Percentiles rank a stretch among this genome's conserved stretches.
Conservation (phyloP, 2,113 vertebrate genomes). For the Phyllopteryx taeniolatus region DNA sequence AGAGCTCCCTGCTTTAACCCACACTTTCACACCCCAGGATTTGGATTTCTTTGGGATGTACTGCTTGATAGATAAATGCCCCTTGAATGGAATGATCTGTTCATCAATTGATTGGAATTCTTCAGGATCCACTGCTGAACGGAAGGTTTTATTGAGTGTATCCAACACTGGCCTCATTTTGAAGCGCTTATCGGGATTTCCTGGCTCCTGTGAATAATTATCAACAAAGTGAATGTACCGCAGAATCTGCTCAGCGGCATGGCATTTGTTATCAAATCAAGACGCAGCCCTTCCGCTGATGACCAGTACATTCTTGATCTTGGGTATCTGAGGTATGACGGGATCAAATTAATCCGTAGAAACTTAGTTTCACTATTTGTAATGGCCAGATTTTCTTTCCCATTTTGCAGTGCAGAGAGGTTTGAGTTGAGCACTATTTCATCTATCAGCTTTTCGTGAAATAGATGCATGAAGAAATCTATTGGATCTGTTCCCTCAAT, state of each 20-base stretch:
- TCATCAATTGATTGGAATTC: constrained; percentile 3
- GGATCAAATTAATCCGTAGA: constrained; percentile 14
- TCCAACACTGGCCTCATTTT: constrained; percentile 1
- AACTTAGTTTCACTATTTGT: neutral
- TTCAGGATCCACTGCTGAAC: neutral
- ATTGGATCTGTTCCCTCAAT: too few species aligned
- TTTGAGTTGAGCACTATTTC: neutral
- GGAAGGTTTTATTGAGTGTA: neutral
- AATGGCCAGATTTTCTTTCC: constrained; percentile 14
- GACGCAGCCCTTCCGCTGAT: neutral
- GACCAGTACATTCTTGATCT: constrained; percentile 16
- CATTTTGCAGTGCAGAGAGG: constrained; percentile 3
- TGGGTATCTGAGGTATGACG: constrained; percentile 15
- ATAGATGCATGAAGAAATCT: neutral
- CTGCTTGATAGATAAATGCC: neutral
- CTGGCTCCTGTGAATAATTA: neutral
- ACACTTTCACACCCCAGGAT: neutral
- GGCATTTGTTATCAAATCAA: constrained; percentile 16
- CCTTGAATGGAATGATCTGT: constrained; percentile 6
- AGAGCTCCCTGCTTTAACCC: neutral
- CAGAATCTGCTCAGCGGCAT: constrained; percentile 11
- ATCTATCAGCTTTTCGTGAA: neutral
- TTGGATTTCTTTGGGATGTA: neutral
- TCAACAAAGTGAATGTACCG: constrained; percentile 10
- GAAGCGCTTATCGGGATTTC: neutral